Percentiles rank a stretch among this genome's conserved stretches.
Conservation (phyloP, 2,888 invertebrate genomes). For the Pollenia amentaria region DNA sequence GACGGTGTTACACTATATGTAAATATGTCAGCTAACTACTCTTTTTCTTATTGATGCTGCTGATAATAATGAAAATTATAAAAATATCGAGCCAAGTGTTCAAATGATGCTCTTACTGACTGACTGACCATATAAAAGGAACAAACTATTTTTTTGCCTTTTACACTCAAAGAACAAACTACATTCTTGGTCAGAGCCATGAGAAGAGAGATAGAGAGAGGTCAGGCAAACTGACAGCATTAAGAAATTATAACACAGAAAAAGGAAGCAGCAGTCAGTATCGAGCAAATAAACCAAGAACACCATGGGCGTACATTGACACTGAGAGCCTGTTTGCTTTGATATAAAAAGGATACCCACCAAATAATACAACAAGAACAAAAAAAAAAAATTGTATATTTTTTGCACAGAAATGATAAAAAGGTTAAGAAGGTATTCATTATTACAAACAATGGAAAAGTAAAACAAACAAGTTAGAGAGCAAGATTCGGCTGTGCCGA, state of each 20-base stretch:
- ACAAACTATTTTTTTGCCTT: slow-evolving; percentile 6
- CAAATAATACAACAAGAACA: slow-evolving; percentile 34
- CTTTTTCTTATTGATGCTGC: slow-evolving; percentile 56
- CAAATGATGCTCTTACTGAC: slow-evolving; percentile 64
- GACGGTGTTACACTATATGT: slow-evolving; percentile 81
- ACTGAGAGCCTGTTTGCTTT: slow-evolving; percentile 64
- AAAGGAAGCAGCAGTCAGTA: slow-evolving; percentile 11
- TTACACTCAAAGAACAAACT: slow-evolving; percentile 74
- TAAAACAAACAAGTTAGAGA: slow-evolving; percentile 52
- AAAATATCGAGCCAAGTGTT: slow-evolving; percentile 49
- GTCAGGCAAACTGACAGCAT: neutral
- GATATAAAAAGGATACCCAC: slow-evolving; percentile 61
- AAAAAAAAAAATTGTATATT: slow-evolving; percentile 3
- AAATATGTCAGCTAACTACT: neutral
- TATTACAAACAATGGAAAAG: slow-evolving; percentile 57
- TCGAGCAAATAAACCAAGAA: slow-evolving; percentile 58
- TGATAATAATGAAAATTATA: slow-evolving; percentile 33
- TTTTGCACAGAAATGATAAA: slow-evolving; percentile 35
- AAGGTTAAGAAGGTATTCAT: slow-evolving; percentile 70
- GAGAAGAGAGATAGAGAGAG: slow-evolving; percentile 28
- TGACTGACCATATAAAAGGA: slow-evolving; percentile 35
- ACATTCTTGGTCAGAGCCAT: slow-evolving; percentile 24
- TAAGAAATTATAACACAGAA: neutral
- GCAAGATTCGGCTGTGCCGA: too few relatives aligned
- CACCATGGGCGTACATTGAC: slow-evolving; percentile 75